Conservation (phyloP, 2,113 vertebrate genomes). For the Apistogramma diplotaenia region DNA sequence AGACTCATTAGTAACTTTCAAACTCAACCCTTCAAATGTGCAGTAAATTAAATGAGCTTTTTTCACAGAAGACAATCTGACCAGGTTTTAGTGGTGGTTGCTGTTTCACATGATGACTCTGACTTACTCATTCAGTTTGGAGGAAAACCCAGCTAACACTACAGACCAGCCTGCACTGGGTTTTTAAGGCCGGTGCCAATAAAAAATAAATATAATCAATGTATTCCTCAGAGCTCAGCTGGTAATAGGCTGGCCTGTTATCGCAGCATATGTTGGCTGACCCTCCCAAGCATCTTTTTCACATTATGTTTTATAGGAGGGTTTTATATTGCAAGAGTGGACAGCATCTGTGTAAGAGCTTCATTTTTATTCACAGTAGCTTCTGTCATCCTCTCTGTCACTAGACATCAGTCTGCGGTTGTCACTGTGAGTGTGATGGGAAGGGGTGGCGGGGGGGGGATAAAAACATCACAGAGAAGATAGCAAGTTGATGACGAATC, state of each 20-base stretch:
- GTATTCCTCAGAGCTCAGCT: background rate
- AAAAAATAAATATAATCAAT: background rate
- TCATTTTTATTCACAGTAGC: background rate
- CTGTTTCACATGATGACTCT: background rate
- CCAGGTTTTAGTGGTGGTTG: background rate
- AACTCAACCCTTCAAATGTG: background rate
- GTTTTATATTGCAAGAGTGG: background rate
- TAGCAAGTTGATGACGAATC: too few species aligned
- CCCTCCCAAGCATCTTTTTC: background rate
- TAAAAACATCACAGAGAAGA: too few species aligned
- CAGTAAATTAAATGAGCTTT: background rate
- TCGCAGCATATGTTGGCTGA: rapidly evolving
- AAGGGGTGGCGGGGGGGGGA: too few species aligned
- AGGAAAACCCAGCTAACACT: background rate
- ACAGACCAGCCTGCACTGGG: background rate
- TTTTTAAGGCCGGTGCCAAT: background rate
- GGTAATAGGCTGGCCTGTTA: background rate
- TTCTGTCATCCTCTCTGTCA: background rate
- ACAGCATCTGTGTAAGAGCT: background rate
- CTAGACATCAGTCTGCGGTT: background rate
- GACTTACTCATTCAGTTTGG: background rate
- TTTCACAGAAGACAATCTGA: background rate
- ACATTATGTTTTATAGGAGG: background rate
- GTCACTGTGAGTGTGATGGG: background rate
- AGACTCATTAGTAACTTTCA: background rate